These are phyloP conservation scores for Furcifer pardalis DNA, from an alignment of 2,797 vertebrate genomes.

Conservation along the genomic window DNA sequence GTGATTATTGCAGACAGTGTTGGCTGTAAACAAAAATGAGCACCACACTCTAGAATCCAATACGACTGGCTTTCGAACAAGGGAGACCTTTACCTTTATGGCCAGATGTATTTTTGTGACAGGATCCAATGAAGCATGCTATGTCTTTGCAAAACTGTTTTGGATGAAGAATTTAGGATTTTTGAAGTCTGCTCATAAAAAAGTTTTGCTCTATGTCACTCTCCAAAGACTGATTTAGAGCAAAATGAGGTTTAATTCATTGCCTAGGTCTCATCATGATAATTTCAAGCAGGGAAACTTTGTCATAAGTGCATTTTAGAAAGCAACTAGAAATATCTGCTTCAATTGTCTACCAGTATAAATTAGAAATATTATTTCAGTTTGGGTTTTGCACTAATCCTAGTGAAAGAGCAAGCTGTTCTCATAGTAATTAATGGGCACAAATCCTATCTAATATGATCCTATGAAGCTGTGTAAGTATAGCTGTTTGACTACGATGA, in stretches of 20 bases:
- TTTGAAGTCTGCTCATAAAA: fast-evolving
- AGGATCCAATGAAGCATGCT: background rate
- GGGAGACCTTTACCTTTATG: no score
- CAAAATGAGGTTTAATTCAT: background rate
- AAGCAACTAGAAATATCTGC: background rate
- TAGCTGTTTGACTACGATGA: background rate
- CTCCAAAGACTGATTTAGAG: background rate
- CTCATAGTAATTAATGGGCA: fast-evolving
- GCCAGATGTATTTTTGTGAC: background rate
- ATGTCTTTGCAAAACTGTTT: background rate
- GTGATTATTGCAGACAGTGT: no score
- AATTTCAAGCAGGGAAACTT: background rate
- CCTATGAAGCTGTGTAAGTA: background rate
- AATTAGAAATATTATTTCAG: fast-evolving
- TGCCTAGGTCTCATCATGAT: no score
- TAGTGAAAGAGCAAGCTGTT: background rate
- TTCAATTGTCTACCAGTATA: background rate
- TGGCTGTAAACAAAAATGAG: no score
- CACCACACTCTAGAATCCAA: no score
- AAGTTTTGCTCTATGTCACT: background rate
- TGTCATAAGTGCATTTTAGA: background rate
- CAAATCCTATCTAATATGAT: background rate
- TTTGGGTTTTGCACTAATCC: background rate
- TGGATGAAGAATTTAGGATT: slow-evolving; percentile 4
- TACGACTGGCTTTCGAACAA: no score